Evolutionary conservation across 2,797 vertebrate genomes (phyloP).

Genomic region (Tamandua tetradactyla): DNA sequence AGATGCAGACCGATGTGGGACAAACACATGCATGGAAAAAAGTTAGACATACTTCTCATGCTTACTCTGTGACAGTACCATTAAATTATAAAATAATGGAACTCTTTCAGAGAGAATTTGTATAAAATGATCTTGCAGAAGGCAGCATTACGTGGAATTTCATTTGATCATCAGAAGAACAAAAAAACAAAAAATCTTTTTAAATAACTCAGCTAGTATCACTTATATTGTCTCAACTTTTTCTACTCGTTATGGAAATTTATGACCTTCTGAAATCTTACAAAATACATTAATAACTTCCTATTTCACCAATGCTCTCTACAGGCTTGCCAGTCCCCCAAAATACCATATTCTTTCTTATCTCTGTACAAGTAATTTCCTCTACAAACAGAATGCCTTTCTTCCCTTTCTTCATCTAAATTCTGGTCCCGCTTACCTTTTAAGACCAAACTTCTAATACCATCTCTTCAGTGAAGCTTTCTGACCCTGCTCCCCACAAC

Average conservation of each 20-base stretch:
- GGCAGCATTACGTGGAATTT: neutral
- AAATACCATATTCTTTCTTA: neutral
- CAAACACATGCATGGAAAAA: neutral
- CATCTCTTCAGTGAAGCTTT: neutral
- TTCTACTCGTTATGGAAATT: neutral
- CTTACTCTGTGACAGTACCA: neutral
- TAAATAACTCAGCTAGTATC: neutral
- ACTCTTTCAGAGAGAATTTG: constrained; percentile 11
- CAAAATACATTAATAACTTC: neutral
- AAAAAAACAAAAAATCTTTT: neutral
- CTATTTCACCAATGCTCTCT: neutral
- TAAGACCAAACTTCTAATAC: neutral
- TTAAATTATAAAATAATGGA: neutral
- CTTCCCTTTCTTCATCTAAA: neutral
- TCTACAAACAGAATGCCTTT: neutral
- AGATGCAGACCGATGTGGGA: neutral
- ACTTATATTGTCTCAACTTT: neutral
- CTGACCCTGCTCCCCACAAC: neutral
- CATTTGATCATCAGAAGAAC: neutral
- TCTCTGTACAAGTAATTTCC: neutral
- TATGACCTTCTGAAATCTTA: neutral
- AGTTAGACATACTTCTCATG: neutral
- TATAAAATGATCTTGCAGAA: constrained; percentile 2
- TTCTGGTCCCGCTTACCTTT: neutral
- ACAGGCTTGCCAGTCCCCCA: neutral